Conservation (phyloP, 2,113 vertebrate species). For the Chaetorhynchus papuensis region DNA sequence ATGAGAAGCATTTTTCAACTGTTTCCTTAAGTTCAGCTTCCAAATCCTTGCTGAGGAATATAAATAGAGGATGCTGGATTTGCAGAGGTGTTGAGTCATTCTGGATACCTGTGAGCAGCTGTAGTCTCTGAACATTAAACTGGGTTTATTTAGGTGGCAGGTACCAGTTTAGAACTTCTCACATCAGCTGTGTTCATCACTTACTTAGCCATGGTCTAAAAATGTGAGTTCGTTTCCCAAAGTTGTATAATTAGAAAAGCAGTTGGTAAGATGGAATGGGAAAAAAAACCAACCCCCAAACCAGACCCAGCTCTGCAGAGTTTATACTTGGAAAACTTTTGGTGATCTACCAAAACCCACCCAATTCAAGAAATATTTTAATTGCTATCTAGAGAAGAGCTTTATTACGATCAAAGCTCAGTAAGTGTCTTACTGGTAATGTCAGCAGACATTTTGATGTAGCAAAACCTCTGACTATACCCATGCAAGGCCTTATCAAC, state of each 20-base stretch:
- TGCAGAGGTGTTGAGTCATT: background rate
- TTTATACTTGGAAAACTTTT: background rate
- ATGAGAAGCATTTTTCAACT: background rate
- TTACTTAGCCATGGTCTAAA: background rate
- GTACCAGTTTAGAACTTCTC: background rate
- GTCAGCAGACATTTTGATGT: background rate
- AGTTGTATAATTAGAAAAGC: background rate
- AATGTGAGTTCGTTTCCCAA: background rate
- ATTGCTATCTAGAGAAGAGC: background rate
- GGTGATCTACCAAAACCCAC: background rate
- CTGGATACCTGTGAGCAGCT: background rate
- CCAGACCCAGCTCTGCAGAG: accelerated
- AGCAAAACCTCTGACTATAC: background rate
- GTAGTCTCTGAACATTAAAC: background rate
- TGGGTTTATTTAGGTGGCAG: background rate
- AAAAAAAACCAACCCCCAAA: background rate
- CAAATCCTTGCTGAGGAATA: background rate
- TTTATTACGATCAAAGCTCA: background rate
- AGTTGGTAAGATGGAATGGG: background rate
- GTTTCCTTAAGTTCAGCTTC: background rate
- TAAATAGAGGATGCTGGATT: background rate
- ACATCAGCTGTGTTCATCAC: background rate
- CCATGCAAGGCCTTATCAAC: background rate
- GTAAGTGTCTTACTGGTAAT: background rate
- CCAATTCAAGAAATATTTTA: background rate